Evolutionary conservation across 2,888 invertebrate species (phyloP).

Genomic region (Ornithoptera alexandrae): DNA sequence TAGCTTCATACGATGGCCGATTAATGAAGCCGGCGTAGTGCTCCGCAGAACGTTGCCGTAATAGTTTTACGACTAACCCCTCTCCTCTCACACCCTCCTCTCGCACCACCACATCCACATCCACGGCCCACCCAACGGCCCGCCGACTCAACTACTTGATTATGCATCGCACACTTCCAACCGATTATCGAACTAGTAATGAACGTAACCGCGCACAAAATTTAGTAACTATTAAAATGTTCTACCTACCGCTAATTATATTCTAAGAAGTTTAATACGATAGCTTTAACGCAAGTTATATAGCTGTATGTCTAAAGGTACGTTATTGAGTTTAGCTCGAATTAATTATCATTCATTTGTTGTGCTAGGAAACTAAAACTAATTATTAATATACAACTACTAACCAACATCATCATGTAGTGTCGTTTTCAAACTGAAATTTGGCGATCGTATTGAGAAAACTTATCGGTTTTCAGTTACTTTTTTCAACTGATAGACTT

Average conservation of each 20-base stretch:
- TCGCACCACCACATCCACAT: slow-evolving; percentile 40
- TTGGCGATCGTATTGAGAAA: no score
- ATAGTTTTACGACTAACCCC: slow-evolving; percentile 74
- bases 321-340: slow-evolving; percentile 2
- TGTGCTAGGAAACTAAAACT: neutral
- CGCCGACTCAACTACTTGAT: slow-evolving; percentile 69
- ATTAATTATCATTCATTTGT: neutral
- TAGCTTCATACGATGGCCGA: slow-evolving; percentile 76
- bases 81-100: slow-evolving; percentile 46
- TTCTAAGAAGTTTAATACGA: slow-evolving; percentile 37
- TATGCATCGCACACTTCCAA: slow-evolving; percentile 74
- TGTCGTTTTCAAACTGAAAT: no score
- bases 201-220: slow-evolving; percentile 60
- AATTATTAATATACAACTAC: no score
- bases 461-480: no score
- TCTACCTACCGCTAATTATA: slow-evolving; percentile 39
- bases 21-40: slow-evolving; percentile 74
- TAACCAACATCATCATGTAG: no score
- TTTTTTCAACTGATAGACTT: no score
- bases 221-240: slow-evolving; percentile 46
- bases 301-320: slow-evolving; percentile 3
- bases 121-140: slow-evolving; percentile 41
- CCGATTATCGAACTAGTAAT: slow-evolving; percentile 77
- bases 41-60: slow-evolving; percentile 71
- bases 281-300: slow-evolving; percentile 24